These are phyloP conservation scores for Cichladusa arquata DNA, from an alignment of 2,113 vertebrate species.

Conservation along the genomic window DNA sequence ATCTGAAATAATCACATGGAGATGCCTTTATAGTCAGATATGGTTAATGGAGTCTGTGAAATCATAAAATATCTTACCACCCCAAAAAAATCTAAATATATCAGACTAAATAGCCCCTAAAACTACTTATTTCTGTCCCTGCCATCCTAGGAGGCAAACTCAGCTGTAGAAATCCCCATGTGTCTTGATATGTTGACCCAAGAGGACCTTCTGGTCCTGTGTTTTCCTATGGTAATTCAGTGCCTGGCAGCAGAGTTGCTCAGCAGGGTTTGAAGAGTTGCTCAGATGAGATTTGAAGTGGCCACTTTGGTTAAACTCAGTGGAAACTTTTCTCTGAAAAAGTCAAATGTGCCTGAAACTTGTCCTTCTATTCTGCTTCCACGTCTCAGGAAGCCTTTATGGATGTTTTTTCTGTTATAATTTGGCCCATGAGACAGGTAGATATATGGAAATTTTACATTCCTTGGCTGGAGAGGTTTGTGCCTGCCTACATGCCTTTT, in stretches of 20 bases:
- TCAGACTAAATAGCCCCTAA: neutral
- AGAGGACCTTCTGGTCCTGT: neutral
- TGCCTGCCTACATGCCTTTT: neutral
- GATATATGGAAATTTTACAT: neutral
- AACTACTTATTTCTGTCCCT: neutral
- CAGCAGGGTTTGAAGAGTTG: neutral
- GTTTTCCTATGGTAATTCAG: neutral
- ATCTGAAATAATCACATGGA: neutral
- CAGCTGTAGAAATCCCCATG: neutral
- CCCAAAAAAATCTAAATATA: neutral
- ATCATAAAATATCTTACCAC: neutral
- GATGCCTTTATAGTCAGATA: neutral
- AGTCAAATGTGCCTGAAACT: neutral
- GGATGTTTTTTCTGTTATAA: neutral
- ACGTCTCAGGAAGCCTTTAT: neutral
- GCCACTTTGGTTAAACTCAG: neutral
- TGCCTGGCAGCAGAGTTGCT: neutral
- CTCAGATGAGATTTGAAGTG: neutral
- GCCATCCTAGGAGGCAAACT: neutral
- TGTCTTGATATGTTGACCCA: neutral
- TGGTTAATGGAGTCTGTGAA: neutral
- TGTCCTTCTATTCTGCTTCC: neutral
- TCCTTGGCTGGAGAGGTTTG: neutral
- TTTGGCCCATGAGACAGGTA: neutral
- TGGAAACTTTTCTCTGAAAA: neutral